Base-by-base conservation (phyloP, 2,888 invertebrate species). In the Scaptomyza caliginosa region DNA sequence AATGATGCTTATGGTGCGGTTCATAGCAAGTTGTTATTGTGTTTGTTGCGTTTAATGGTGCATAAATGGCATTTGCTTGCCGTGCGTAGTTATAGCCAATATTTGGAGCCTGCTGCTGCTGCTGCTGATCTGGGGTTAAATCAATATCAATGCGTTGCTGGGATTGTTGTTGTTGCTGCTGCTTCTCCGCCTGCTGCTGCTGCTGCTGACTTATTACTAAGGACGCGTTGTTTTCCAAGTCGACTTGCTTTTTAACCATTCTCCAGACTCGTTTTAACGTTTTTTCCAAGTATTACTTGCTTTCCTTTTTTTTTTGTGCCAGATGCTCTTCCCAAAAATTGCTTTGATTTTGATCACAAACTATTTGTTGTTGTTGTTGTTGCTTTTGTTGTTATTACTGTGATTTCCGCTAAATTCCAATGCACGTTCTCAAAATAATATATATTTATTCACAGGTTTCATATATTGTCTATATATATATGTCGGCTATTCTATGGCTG, bases 181-280 rank as follows among this genome's bases (percentile, higher is more conserved):
- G 67, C 43, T 78, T 60, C 51, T 78, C 66, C 48, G 71, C 7
- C 57, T 76, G 38, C 73, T 77, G 23, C 56, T 56, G 51, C 58
- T 73, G 40, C 67, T 59, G 89, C 75, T 77, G 66, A 67, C 87
- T 82, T 77, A 82, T 64, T 87, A 49, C 82, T 82, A 85, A 67
- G 76, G 82, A 85, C 68, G 82, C 81, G 71, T 66, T 85, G 67
- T 78, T 75, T 64, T 82, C 81, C 23, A 74, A 69, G 68, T 34
- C 81, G 66, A 66, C 87, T 86, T 82, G 74, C 87, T 74, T 74
- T 63, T 72, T 82, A 77, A 82, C 81, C 81, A 82, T 82, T 82
- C 81, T 82, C 81, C 82, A 86, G 74, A 77, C 71, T 85, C 78
- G 86, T 83, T 46, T 86, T 74, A 64, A 78, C 85, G 71, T 75